Base-by-base conservation (phyloP, 1,140 invertebrate species). In the Drosophila triauraria region DNA sequence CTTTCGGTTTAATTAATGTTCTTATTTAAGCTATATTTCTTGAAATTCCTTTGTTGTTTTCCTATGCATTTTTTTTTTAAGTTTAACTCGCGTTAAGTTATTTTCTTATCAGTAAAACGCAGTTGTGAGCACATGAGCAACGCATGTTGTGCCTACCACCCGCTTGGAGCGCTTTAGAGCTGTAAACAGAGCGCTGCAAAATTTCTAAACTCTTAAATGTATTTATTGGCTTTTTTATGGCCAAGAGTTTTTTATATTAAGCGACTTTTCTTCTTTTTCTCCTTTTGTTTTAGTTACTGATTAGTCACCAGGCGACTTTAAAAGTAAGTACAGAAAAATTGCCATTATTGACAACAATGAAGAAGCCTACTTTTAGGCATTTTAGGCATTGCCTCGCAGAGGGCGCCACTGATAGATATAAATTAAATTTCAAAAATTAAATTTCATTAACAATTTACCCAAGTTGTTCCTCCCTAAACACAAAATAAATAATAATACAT, bases 311-410 rank as follows among this genome's bases (percentile, higher is more conserved):
- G 17, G 3, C 0, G 2, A 20, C 4, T 13, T 8, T n/a, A 35
- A 7, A n/a, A n/a, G 4, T 7, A 54, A 38, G 50, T 15, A 15
- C 2, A 4, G 3, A 15, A 20, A 35, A 8, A 3, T 20, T 4
- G 10, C 3, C 12, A 1, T 5, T 20, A 20, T 20, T 20, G 1
- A 0, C 10, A 35, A 4, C 5, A 12, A 10, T 32, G 50, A 50
- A 0, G n/a, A 32, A n/a, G 68, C 42, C 48, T 79, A 58, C 56
- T 74, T 74, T 65, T 43, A 0, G 23, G 75, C 60, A 9, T 74
- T 74, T 65, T 43, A 0, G 23, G 75, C 60, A 9, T 20, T 27
- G 9, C 3, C 1, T 15, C 10, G 20, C 2, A 62, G 47, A 54
- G 32, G 48, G 60, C 60, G 59, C 51, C 60, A 40, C 23, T 9